Conservation (phyloP, 2,888 invertebrate species). For the Cacoxenus indagator region DNA sequence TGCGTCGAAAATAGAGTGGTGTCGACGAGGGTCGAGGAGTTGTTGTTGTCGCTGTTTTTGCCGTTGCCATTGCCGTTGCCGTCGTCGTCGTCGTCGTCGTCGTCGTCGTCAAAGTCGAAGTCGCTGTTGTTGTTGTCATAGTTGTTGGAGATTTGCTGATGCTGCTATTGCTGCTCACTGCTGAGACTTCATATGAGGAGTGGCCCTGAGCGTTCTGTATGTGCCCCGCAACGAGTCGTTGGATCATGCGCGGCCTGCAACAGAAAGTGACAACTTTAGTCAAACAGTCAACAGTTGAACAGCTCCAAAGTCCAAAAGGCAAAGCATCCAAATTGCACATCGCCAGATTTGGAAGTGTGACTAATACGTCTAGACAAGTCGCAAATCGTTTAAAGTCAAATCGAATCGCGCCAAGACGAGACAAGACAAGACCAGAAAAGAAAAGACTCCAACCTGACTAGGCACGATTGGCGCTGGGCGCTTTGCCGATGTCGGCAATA, state of each 20-base stretch:
- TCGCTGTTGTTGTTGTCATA: conserved; percentile 1
- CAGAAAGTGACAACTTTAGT: too few species aligned
- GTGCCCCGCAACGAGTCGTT: conserved; percentile 80
- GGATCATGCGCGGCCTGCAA: conserved; percentile 73
- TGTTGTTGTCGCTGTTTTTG: conserved; percentile 14
- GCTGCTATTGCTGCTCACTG: conserved; percentile 54
- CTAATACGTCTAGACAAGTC: conserved; percentile 1
- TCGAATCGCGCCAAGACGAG: background rate
- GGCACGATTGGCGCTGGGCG: background rate
- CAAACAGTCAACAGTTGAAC: background rate
- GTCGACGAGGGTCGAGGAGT: conserved; percentile 12
- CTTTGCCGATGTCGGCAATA: background rate
- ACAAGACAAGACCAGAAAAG: background rate
- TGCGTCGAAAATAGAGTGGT: conserved; percentile 15
- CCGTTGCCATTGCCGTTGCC: background rate
- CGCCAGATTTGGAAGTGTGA: background rate
- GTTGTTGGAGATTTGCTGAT: conserved; percentile 37
- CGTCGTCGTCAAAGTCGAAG: conserved; percentile 9
- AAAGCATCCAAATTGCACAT: background rate
- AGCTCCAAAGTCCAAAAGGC: background rate
- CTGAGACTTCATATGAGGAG: conserved; percentile 60
- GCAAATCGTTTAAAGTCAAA: background rate
- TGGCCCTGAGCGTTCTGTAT: conserved; percentile 70
- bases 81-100: conserved; percentile 27
- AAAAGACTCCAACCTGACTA: conserved; percentile 2